Evolutionary conservation across 2,888 invertebrate genomes (phyloP), one percentile per base, ranked within the genome.

Genomic region (Phyto melanocephala): DNA sequence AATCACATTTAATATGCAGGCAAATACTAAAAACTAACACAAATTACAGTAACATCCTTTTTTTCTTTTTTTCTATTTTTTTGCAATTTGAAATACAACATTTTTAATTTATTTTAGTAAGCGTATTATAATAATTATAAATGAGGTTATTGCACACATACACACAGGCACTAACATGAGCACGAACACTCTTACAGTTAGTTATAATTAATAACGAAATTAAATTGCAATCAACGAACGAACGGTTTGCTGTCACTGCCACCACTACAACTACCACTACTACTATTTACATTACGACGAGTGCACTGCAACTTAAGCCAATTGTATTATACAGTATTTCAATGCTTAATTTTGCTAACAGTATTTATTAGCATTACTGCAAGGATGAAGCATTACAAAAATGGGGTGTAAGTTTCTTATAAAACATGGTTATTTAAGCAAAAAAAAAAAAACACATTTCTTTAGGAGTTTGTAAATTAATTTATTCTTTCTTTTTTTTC

Each of bases 141-240:
- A 74, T 76, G 80, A 80, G 77, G 77, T 65, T 72, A 70, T 54
- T 65, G 40, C 68, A 81, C 56, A 60, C 47, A 72, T 28, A 81
- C 70, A 56, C 28, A 71, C 17, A 65, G 17, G n/a, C 35, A 45
- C 8, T 22, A n/a, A 56, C 50, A 70, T 80, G 24, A 67, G 45
- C 45, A n/a, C n/a, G 28, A 28, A 24, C 58, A 70, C 35, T n/a
- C n/a, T 74, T 74, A 72, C 65, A 65, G 67, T 65, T 71, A 71
- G 47, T 72, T 67, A 75, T 82, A 82, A 82, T 82, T 82, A 82
- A 82, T 79, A 82, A 82, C 60, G 74, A 82, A 82, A 82, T 82
- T 82, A 82, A 75, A 82, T 82, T 82, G 82, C 75, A 78, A 82
- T 82, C 82, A 82, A 79, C 70, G 62, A 78, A 82, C 79, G 79